Conservation (phyloP, 2,797 vertebrate species). For the Trematomus bernacchii region DNA sequence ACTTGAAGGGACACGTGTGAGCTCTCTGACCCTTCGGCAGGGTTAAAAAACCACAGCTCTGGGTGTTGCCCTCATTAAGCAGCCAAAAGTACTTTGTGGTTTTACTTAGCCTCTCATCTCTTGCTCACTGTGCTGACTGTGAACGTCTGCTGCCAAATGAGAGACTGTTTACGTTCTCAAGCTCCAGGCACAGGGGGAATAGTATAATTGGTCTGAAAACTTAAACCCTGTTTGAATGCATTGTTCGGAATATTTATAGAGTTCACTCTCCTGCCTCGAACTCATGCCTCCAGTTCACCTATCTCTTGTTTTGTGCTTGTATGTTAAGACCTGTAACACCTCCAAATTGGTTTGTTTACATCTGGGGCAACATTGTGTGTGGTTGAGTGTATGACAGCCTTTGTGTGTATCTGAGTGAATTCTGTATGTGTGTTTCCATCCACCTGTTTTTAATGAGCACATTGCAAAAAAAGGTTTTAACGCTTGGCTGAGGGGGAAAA, state of each 20-base stretch:
- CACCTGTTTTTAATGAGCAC: no score
- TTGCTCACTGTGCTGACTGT: conserved; percentile 39
- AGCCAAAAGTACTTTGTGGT: conserved; percentile 66
- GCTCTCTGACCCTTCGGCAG: conserved; percentile 37
- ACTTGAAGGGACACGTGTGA: conserved; percentile 25
- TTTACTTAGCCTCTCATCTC: conserved; percentile 77
- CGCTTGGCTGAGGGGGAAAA: no score
- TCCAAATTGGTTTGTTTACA: conserved; percentile 25
- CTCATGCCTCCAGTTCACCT: not conserved
- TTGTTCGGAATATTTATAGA: conserved; percentile 62
- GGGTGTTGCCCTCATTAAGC: conserved; percentile 74
- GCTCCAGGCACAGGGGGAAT: conserved; percentile 52
- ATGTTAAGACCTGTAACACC: conserved; percentile 6
- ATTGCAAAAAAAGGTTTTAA: no score
- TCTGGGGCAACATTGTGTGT: not conserved
- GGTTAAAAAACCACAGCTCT: conserved; percentile 46
- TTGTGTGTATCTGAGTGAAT: not conserved
- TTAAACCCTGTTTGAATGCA: conserved; percentile 41
- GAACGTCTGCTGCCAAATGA: conserved; percentile 61
- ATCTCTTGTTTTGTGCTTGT: conserved; percentile 19
- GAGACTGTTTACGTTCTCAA: conserved; percentile 62
- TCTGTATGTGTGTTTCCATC: not conserved
- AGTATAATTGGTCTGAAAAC: conserved; percentile 67
- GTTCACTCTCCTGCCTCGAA: conserved; percentile 10
- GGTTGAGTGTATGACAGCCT: not conserved